phyloP scores from a whole-genome alignment of 2,113 vertebrate species.

The Chlorodrepanis virens region DNA sequence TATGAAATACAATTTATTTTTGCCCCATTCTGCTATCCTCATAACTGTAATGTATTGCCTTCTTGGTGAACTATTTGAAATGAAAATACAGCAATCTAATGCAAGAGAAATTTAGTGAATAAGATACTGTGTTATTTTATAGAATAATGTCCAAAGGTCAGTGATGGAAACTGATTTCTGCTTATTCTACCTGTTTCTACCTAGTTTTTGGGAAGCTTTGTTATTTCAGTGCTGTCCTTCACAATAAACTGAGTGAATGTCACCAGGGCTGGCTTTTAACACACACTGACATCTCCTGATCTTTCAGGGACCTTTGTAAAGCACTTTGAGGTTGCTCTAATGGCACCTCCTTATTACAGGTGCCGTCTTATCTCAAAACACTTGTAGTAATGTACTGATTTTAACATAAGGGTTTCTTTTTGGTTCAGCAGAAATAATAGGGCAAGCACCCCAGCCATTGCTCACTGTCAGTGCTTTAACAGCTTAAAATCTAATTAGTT shows the following conservation, averaged over 20 bases:
- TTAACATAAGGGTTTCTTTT: constrained; percentile 2
- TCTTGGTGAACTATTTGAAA: not conserved
- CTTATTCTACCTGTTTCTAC: not conserved
- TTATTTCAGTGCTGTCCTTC: not conserved
- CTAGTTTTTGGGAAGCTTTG: not conserved
- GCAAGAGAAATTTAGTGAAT: not conserved
- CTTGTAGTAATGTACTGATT: not conserved
- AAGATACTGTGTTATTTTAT: not conserved
- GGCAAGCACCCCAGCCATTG: not conserved
- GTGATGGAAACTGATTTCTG: not conserved
- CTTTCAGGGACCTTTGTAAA: not conserved
- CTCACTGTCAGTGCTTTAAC: constrained; percentile 8
- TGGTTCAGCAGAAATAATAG: constrained; percentile 31
- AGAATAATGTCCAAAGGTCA: not conserved
- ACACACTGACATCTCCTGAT: rapidly evolving
- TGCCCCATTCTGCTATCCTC: not conserved
- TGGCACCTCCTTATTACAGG: not conserved
- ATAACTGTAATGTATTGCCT: not conserved
- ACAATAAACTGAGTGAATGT: not conserved
- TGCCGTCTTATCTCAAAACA: not conserved
- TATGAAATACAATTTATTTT: not conserved
- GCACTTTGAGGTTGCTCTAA: not conserved
- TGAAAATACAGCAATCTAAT: not conserved
- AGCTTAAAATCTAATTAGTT: constrained; percentile 40
- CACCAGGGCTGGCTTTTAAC: not conserved